A percentile compares a stretch with the other conserved stretches of the same genome.
Evolutionary conservation across 2,888 invertebrate species (phyloP).

Genomic region (Cecidostiba fungosa): DNA sequence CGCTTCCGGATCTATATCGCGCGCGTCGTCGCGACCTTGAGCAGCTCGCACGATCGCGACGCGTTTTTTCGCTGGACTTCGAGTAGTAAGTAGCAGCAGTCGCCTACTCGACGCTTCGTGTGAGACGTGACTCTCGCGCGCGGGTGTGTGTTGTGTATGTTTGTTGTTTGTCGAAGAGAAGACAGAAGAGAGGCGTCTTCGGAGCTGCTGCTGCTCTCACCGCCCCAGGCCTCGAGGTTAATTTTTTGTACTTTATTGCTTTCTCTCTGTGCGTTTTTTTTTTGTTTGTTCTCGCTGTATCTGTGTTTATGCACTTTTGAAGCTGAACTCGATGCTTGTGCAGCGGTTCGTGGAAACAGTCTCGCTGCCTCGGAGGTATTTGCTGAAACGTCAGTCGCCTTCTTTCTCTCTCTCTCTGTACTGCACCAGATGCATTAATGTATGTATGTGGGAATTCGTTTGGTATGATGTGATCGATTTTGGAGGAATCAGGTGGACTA

Average conservation of each 20-base stretch:
- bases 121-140: constrained; percentile 6
- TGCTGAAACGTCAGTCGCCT: not conserved
- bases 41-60: not conserved
- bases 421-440: not conserved
- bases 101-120: not conserved
- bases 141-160: not conserved
- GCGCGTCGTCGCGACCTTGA: constrained; percentile 1
- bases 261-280: not conserved
- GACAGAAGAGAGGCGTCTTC: not conserved
- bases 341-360: not conserved
- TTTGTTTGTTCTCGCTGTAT: not conserved
- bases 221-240: constrained; percentile 38
- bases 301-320: not conserved
- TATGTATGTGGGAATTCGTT: not conserved
- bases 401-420: too few relatives aligned
- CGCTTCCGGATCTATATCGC: constrained; percentile 9
- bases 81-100: too few relatives aligned
- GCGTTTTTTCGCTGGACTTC: not conserved
- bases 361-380: not conserved
- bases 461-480: not conserved
- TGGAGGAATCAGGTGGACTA: not conserved
- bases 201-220: not conserved
- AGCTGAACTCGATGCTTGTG: not conserved
- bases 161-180: not conserved
- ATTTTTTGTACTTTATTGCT: not conserved